phyloP scores from a whole-genome alignment of 2,113 vertebrate species.

The Oreotrochilus melanogaster region DNA sequence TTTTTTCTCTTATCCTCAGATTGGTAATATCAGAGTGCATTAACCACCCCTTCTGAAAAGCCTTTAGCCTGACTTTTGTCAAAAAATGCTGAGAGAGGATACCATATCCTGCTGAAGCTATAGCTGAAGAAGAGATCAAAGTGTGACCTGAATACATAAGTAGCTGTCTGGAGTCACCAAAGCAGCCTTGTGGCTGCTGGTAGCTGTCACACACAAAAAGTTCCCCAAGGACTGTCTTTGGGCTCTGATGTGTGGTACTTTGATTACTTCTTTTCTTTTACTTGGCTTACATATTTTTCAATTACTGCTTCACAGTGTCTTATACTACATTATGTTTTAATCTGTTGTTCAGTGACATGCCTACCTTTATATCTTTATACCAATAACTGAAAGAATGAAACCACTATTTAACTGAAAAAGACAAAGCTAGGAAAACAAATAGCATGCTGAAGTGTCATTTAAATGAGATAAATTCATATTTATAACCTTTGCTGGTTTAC shows the following conservation, averaged over 20 bases:
- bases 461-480: background rate
- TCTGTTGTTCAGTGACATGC: background rate
- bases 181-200: background rate
- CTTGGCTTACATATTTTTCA: background rate
- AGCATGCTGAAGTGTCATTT: background rate
- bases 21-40: background rate
- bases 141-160: constrained; percentile 27
- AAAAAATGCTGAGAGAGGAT: background rate
- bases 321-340: background rate
- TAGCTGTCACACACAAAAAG: background rate
- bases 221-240: background rate
- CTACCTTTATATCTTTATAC: background rate
- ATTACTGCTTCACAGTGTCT: background rate
- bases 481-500: background rate
- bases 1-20: background rate
- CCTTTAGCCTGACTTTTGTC: constrained; percentile 12
- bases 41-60: background rate
- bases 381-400: background rate
- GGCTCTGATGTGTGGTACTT: background rate
- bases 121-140: constrained; percentile 43
- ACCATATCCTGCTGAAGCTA: background rate
- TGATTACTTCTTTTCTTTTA: constrained; percentile 8
- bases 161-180: background rate
- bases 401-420: background rate
- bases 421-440: background rate